phyloP scores from a whole-genome alignment of 2,797 vertebrate genomes.

The Pseudochromis fuscus region DNA sequence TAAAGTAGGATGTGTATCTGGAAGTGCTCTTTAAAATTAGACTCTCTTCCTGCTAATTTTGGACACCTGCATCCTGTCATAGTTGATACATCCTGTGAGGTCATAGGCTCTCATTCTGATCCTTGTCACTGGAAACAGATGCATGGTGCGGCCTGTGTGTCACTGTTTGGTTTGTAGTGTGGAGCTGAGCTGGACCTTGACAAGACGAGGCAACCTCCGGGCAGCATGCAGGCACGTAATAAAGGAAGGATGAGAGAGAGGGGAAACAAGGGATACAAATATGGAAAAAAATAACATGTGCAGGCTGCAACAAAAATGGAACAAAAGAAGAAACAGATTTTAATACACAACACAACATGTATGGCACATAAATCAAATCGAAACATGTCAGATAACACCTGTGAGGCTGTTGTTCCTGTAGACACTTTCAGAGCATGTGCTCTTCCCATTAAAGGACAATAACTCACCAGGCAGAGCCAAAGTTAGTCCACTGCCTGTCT shows the following conservation, averaged over 20 bases:
- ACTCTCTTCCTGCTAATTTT: slow-evolving; percentile 72
- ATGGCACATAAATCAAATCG: background rate
- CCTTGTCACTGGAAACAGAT: slow-evolving; percentile 67
- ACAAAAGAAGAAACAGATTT: too few relatives aligned
- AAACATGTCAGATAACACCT: slow-evolving; percentile 25
- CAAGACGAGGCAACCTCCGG: slow-evolving; percentile 38
- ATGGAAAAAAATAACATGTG: background rate
- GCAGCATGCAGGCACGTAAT: slow-evolving; percentile 11
- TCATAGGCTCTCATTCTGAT: slow-evolving; percentile 56
- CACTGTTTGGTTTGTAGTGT: slow-evolving; percentile 28
- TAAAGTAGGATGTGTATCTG: slow-evolving; percentile 40
- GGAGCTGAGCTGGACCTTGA: slow-evolving; percentile 12
- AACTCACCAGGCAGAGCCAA: slow-evolving; percentile 56
- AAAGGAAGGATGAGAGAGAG: slow-evolving; percentile 17
- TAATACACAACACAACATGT: background rate
- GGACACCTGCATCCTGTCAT: slow-evolving; percentile 83
- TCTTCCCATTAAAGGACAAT: slow-evolving; percentile 48
- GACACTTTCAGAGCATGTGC: slow-evolving; percentile 28
- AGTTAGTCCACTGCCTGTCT: slow-evolving; percentile 57
- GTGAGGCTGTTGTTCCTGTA: slow-evolving; percentile 30
- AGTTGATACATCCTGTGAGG: slow-evolving; percentile 74
- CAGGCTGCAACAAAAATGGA: too few relatives aligned
- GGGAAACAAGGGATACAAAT: slow-evolving; percentile 7
- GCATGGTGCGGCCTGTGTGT: slow-evolving; percentile 19
- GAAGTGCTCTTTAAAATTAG: slow-evolving; percentile 70